phyloP scores from a whole-genome alignment of 2,113 vertebrate species.

The Siphamia tubifer region DNA sequence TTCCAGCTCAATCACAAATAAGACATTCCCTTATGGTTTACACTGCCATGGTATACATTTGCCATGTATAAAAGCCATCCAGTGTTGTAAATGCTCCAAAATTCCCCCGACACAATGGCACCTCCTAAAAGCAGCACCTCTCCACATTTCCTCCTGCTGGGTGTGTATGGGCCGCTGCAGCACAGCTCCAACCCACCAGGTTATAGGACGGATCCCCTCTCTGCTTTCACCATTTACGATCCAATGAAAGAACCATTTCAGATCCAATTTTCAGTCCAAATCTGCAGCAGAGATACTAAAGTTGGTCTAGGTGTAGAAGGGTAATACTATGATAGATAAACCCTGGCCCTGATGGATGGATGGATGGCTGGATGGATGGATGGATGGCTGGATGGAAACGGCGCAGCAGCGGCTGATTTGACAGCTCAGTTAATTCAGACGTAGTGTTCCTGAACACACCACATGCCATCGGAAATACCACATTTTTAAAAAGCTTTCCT shows the following conservation, averaged over 20 bases:
- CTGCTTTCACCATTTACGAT: not conserved
- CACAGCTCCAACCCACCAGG: not conserved
- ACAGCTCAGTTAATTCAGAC: constrained; percentile 17
- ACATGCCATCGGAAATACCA: not conserved
- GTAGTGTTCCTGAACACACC: no score
- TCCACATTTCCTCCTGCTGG: constrained; percentile 2
- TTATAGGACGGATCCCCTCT: not conserved
- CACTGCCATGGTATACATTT: no score
- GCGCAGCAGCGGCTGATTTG: not conserved
- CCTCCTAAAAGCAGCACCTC: not conserved
- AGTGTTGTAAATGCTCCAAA: not conserved
- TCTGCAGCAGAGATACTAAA: no score
- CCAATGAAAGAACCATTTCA: no score
- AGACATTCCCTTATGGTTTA: no score
- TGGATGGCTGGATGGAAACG: no score
- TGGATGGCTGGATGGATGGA: no score
- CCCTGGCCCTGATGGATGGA: not conserved
- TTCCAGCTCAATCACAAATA: no score
- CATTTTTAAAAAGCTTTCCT: not conserved
- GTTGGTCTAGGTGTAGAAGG: no score
- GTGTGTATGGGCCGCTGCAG: constrained; percentile 38
- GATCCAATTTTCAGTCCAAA: not conserved
- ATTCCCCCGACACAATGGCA: constrained; percentile 11
- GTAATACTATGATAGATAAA: not conserved
- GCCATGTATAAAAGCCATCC: not conserved